Evolutionary conservation across 2,113 vertebrate genomes (phyloP).

Genomic region (Epinephelus fuscoguttatus): DNA sequence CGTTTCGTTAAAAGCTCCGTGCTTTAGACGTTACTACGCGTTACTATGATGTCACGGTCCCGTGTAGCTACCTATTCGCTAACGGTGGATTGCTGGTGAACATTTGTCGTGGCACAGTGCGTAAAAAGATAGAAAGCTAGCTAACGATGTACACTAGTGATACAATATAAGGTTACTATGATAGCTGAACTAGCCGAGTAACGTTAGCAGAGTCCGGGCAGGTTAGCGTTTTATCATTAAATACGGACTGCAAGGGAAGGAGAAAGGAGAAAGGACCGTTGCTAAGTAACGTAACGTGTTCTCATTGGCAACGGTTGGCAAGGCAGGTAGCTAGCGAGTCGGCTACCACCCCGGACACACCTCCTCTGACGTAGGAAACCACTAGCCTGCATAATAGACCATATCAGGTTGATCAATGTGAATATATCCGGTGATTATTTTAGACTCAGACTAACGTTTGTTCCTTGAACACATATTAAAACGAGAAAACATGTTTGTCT

Average conservation of each 20-base stretch:
- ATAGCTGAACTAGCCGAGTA: neutral
- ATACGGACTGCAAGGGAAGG: neutral
- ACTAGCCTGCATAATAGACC: neutral
- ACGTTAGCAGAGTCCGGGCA: neutral
- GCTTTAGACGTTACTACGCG: neutral
- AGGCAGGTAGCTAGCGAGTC: conserved; percentile 23
- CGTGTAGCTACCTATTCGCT: neutral
- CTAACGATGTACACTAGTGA: conserved; percentile 9
- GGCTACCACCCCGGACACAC: conserved; percentile 51
- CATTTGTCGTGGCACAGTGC: neutral
- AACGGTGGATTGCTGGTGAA: neutral
- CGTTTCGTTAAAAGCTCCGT: neutral
- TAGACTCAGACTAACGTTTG: too few relatives aligned
- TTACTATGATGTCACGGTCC: neutral
- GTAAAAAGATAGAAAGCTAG: conserved; percentile 5
- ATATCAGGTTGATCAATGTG: neutral
- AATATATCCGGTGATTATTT: too few relatives aligned
- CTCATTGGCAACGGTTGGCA: conserved; percentile 2
- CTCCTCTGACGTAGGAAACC: conserved; percentile 30
- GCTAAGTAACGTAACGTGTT: conserved; percentile 40
- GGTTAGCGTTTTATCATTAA: neutral
- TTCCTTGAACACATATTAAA: neutral
- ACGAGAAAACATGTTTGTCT: neutral
- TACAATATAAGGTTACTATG: neutral
- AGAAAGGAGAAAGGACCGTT: conserved; percentile 11